phyloP scores from a whole-genome alignment of 2,113 vertebrate genomes.

The Micronisus gabar region DNA sequence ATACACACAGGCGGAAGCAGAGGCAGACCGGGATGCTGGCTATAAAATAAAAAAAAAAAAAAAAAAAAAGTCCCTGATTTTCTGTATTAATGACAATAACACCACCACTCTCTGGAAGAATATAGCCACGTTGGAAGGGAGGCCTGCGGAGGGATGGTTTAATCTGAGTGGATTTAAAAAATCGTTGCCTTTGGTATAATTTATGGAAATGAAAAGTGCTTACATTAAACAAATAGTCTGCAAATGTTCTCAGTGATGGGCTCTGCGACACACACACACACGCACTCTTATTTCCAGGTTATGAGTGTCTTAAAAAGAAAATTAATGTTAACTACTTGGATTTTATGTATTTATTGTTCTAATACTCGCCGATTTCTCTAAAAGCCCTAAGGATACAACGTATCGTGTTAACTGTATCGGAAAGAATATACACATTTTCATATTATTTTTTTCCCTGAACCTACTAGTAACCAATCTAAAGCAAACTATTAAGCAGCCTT shows the following conservation, averaged over 20 bases:
- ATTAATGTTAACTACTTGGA: slow-evolving; percentile 10
- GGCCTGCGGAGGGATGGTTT: slow-evolving; percentile 51
- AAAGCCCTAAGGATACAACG: slow-evolving; percentile 6
- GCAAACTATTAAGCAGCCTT: slow-evolving; percentile 69
- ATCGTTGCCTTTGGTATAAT: slow-evolving; percentile 65
- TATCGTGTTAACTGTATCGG: slow-evolving; percentile 42
- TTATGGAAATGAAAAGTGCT: slow-evolving; percentile 72
- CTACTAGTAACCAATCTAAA: slow-evolving; percentile 52
- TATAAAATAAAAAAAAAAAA: not conserved
- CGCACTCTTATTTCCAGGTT: not conserved
- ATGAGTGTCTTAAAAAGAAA: slow-evolving; percentile 22
- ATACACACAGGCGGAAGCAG: not conserved
- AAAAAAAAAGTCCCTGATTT: not conserved
- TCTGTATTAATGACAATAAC: not conserved
- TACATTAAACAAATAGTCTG: slow-evolving; percentile 50
- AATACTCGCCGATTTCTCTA: slow-evolving; percentile 21
- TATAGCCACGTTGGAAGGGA: not conserved
- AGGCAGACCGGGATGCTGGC: not conserved
- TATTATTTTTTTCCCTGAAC: not conserved
- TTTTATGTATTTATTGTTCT: slow-evolving; percentile 60
- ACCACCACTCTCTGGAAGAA: not conserved
- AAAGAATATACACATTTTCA: slow-evolving; percentile 19
- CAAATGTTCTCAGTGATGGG: slow-evolving; percentile 28
- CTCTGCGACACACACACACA: not conserved
- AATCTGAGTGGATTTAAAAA: slow-evolving; percentile 66